A percentile compares a stretch with the other conserved stretches of the same genome.
These are phyloP conservation scores for Silvanus unidentatus DNA, from an alignment of 2,888 invertebrate species.

Conservation along the genomic window DNA sequence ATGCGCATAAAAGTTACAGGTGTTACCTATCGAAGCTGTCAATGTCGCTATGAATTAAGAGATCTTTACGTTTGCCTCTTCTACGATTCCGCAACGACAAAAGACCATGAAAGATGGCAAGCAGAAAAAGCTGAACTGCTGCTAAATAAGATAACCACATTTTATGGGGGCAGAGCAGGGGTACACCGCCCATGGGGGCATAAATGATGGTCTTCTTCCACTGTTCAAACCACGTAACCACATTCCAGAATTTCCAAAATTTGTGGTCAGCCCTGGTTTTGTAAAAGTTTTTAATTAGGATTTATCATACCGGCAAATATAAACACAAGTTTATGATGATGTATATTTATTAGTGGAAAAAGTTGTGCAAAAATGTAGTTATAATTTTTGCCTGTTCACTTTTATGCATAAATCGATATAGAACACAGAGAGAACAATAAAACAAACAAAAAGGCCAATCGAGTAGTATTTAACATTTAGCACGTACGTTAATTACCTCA, in stretches of 20 bases:
- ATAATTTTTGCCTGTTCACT: no score
- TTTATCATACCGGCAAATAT: no score
- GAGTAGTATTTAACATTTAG: no score
- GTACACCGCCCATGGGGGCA: constrained; percentile 38
- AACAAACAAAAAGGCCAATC: no score
- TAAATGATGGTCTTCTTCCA: constrained; percentile 44
- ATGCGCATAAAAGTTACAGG: no score
- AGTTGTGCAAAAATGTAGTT: no score
- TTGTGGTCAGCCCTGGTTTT: constrained; percentile 35
- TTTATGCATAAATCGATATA: no score
- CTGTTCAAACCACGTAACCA: constrained; percentile 37
- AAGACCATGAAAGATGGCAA: constrained; percentile 46
- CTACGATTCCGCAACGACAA: constrained; percentile 36
- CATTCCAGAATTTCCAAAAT: constrained; percentile 39
- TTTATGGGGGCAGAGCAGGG: constrained; percentile 44
- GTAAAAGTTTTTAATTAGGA: no score
- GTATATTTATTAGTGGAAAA: no score
- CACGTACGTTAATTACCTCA: no score
- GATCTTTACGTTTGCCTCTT: constrained; percentile 35
- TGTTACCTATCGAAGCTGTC: constrained; percentile 44
- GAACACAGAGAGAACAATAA: no score
- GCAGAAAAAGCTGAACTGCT: constrained; percentile 44
- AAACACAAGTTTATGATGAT: no score
- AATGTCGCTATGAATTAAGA: constrained; percentile 37
- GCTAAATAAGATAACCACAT: constrained; percentile 52